Conservation (phyloP, 2,113 vertebrate genomes). For the Anser brachyrhynchus region DNA sequence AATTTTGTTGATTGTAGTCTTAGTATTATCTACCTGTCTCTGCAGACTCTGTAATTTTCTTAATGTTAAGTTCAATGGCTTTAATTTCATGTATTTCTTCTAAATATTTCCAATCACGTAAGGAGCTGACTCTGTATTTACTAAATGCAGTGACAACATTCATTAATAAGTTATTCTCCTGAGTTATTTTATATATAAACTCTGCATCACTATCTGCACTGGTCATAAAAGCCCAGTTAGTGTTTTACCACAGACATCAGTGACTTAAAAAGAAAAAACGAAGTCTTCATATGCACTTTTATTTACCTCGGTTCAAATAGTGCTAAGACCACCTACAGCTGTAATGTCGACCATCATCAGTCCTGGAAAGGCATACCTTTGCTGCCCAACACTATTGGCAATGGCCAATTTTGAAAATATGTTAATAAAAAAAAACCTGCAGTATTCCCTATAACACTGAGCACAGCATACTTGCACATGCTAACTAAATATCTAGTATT, state of each 20-base stretch:
- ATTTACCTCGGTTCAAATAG: background rate
- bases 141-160: background rate
- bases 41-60: background rate
- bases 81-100: background rate
- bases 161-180: slow-evolving; percentile 3
- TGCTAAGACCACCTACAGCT: background rate
- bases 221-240: background rate
- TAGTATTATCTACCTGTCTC: background rate
- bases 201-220: background rate
- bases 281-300: background rate
- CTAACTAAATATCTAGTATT: background rate
- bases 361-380: background rate
- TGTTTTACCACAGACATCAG: background rate
- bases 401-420: background rate
- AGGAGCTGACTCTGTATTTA: background rate
- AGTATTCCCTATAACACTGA: background rate
- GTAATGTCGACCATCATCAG: background rate
- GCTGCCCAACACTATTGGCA: background rate
- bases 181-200: slow-evolving; percentile 2
- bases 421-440: background rate
- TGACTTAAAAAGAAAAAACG: background rate
- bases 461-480: background rate
- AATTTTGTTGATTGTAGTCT: background rate
- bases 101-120: background rate
- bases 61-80: background rate